Conservation (phyloP, 2,797 vertebrate species). For the Phalloptychus januarius region DNA sequence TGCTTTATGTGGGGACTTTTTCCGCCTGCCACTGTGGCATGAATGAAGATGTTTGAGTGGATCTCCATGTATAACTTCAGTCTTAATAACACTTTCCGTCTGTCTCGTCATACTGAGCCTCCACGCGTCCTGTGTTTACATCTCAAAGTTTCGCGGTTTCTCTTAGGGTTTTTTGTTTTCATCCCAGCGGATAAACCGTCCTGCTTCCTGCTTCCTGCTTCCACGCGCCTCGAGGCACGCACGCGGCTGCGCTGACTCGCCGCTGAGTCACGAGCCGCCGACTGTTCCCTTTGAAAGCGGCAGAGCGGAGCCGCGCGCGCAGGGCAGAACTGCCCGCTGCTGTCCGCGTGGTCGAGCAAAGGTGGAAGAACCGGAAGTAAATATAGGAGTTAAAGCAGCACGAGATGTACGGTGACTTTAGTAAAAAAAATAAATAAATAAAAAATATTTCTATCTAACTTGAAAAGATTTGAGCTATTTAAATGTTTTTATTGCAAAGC, state of each 20-base stretch:
- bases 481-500: neutral
- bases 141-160: neutral
- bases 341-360: neutral
- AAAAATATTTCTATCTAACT: neutral
- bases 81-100: neutral
- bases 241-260: slow-evolving; percentile 53
- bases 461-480: neutral
- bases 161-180: slow-evolving; percentile 39
- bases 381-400: neutral
- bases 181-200: slow-evolving; percentile 43
- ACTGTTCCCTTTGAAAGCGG: slow-evolving; percentile 59
- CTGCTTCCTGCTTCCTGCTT: slow-evolving; percentile 7
- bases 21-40: slow-evolving; percentile 11
- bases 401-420: neutral
- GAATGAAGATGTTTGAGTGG: slow-evolving; percentile 15
- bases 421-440: neutral
- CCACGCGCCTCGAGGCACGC: slow-evolving; percentile 16
- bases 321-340: neutral
- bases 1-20: slow-evolving; percentile 31
- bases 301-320: no score
- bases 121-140: neutral
- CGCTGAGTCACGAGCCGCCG: slow-evolving; percentile 64
- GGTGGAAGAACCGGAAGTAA: neutral
- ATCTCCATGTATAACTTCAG: neutral
- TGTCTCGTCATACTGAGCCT: neutral